Base-by-base conservation (phyloP, 2,797 vertebrate genomes). In the Diplodus puntazzo region DNA sequence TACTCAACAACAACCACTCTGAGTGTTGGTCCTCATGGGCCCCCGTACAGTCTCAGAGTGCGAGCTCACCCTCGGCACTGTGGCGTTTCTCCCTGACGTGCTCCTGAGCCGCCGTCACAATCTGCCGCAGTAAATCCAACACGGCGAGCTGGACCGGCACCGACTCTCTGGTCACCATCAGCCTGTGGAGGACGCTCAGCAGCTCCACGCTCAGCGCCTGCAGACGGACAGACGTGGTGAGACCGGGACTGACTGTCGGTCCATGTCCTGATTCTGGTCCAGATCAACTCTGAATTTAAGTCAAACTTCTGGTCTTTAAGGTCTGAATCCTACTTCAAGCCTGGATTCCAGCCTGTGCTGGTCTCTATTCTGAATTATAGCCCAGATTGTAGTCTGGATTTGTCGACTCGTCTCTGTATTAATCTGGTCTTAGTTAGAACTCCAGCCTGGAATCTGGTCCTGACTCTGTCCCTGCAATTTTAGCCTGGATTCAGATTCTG, bases 81-180 rank as follows among this genome's bases (percentile, higher is more conserved):
- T 97, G 96, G 67, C 98, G 94, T 89, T 96, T 98, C 87, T 99
- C 97, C 68, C 92, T 95, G 80, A 99, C 94, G 0, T 97, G 97
- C 65, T 99, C 98, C 88, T 97, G 97, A 83, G 96, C 95, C 1
- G 97, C 96, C 80, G 90, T 94, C 77, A 99, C 94, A 27, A 98
- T 94, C 89, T 95, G 95, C 2, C 69, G 91, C 72, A 97, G 95
- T 69, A 99, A 92, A 84, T 97, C 96, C 75, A 98, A 87, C 64
- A 97, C 96, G 34, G 96, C 94, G 67, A 96, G 87, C 52, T 99
- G 98, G 76, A 98, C 92, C 12, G 83, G 93, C 46, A 92, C 91
- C 0, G 95, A 96, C 87, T 99, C 98, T 75, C 98, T 94, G 34
- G 97, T 99, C 88, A 99, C 89, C 88, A 98, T 95, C 65, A 99